A percentile compares a stretch with the other conserved stretches of the same genome.
These are phyloP conservation scores for Delia radicum DNA, from an alignment of 1,140 invertebrate genomes.

Conservation along the genomic window DNA sequence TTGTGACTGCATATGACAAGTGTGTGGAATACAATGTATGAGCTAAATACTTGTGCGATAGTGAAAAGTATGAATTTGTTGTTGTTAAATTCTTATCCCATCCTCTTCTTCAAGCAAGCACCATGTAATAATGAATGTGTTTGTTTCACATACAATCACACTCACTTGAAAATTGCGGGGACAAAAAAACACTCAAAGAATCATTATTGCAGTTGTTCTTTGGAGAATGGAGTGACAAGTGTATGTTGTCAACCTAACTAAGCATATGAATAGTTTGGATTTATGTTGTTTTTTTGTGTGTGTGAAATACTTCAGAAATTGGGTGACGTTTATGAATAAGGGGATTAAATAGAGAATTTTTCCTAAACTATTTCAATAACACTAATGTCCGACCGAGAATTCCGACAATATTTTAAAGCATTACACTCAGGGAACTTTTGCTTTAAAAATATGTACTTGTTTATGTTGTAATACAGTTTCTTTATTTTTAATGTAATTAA, in stretches of 20 bases:
- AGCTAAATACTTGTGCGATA: neutral
- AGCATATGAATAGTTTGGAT: constrained; percentile 8
- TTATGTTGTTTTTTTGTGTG: neutral
- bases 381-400: no score
- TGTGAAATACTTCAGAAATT: no score
- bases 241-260: neutral
- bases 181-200: neutral
- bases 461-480: no score
- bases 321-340: no score
- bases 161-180: neutral
- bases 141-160: neutral
- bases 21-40: neutral
- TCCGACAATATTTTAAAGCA: no score
- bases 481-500: no score
- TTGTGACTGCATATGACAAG: neutral
- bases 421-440: no score
- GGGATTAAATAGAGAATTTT: no score
- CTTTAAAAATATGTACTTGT: no score
- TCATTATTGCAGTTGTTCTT: neutral
- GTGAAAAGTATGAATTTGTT: neutral
- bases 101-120: neutral
- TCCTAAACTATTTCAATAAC: no score
- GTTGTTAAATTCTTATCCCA: neutral
- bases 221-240: constrained; percentile 11
- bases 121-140: neutral